Percentiles rank a stretch among this genome's conserved stretches.
Evolutionary conservation across 2,113 vertebrate genomes (phyloP).

Genomic region (Cyprinodon tularosa): DNA sequence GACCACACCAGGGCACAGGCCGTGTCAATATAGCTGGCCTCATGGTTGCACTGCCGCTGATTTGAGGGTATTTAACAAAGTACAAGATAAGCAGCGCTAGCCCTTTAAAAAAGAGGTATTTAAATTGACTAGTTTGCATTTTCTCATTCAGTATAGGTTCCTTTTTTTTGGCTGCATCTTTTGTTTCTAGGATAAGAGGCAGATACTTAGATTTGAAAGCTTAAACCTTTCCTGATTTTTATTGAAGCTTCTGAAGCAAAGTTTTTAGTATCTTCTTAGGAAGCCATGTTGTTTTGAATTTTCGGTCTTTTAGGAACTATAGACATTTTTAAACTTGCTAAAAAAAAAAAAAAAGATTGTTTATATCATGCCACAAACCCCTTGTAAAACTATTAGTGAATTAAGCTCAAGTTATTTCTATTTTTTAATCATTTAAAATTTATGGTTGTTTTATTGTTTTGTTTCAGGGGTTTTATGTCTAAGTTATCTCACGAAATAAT

Average conservation of each 20-base stretch:
- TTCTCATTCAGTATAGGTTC: too few species aligned
- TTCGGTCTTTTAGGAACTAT: too few species aligned
- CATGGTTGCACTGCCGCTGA: neutral
- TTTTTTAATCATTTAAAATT: neutral
- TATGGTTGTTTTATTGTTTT: neutral
- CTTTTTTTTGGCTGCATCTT: too few species aligned
- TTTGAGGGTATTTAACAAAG: slow-evolving; percentile 9
- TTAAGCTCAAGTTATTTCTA: neutral
- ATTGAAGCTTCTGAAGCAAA: neutral
- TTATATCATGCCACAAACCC: neutral
- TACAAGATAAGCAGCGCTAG: neutral
- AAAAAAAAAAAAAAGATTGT: too few species aligned
- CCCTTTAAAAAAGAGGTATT: slow-evolving; percentile 10
- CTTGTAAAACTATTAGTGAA: neutral
- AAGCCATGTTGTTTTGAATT: neutral
- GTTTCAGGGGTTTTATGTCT: neutral
- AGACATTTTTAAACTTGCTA: neutral
- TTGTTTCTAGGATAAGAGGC: too few species aligned
- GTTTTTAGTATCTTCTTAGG: neutral
- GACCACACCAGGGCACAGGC: slow-evolving; percentile 22
- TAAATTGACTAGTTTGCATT: neutral
- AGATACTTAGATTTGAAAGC: too few species aligned
- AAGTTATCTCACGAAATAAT: neutral
- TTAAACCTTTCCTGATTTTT: neutral
- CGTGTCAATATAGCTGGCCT: slow-evolving; percentile 10